Evolutionary conservation across 2,797 vertebrate genomes (phyloP).

Genomic region (Sardinella longiceps): DNA sequence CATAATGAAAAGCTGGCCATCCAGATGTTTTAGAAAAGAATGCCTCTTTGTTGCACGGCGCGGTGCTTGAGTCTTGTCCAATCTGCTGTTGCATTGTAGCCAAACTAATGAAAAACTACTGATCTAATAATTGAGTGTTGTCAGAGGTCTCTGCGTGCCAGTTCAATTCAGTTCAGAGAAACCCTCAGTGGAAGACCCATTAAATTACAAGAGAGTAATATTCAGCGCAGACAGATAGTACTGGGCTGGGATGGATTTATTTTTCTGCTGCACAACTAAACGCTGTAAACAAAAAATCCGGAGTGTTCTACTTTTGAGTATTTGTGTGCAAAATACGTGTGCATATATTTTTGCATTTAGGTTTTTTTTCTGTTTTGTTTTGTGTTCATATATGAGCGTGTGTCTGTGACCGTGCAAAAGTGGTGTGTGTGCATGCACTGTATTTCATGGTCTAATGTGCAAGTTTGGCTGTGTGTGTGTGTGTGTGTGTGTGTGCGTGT

Average conservation of each 20-base stretch:
- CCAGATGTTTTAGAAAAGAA: slow-evolving; percentile 33
- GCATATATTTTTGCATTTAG: background rate
- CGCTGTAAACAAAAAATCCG: background rate
- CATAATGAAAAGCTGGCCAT: slow-evolving; percentile 48
- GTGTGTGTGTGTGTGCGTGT: background rate
- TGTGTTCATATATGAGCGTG: no score
- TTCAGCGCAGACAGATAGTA: background rate
- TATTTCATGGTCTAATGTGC: background rate
- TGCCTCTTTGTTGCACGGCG: background rate
- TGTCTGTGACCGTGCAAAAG: background rate
- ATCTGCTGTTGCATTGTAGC: background rate
- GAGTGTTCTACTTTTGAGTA: background rate
- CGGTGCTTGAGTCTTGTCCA: background rate
- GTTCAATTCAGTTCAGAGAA: background rate
- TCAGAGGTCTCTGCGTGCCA: background rate
- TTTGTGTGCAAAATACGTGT: background rate
- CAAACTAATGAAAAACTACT: slow-evolving; percentile 15
- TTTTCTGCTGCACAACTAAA: background rate
- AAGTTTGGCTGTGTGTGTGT: background rate
- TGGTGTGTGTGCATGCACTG: background rate
- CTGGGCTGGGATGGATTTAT: background rate
- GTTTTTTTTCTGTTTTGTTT: background rate
- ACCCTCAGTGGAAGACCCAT: slow-evolving; percentile 30
- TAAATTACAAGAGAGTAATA: slow-evolving; percentile 24
- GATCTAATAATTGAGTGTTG: background rate